Evolutionary conservation across 2,113 vertebrate genomes (phyloP), one percentile per base, ranked within the genome.

Genomic region (Bostrychus sinensis): DNA sequence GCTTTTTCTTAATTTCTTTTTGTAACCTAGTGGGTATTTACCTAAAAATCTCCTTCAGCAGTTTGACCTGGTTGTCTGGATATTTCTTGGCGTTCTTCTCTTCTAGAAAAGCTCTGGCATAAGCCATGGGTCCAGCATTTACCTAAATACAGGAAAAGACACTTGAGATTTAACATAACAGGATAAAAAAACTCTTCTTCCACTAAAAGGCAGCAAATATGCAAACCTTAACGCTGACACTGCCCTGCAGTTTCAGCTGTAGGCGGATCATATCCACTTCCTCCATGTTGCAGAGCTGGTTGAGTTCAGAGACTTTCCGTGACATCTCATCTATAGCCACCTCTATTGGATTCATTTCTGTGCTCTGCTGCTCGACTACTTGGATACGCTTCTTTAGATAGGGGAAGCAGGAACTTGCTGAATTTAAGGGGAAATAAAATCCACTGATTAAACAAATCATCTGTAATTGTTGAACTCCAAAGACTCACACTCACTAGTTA

Each of bases 281-380:
- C 17, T 95, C 93, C 93, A 95, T 94, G 2, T 86, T 92, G 87
- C 97, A 99, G 45, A 99, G 94, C 86, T 98, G 95, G 58, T 95
- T 98, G 66, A 99, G 96, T 84, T 99, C 97, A 0, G 94, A 95
- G 54, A 99, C 95, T 55, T 99, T 99, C 37, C 92, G 95, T 41
- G 96, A 95, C 97, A 99, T 99, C 89, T 98, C 96, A 37, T 99
- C 97, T n/a, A 99, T 98, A 0, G 97, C 97, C n/a, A 99, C 97
- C 76, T 98, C 97, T 0, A 99, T 95, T 0, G 97, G 97, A 77
- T 98, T 98, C 90, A 99, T 93, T 66, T 99, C 97, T 0, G 94
- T 95, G 87, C 96, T 96, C 19, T 94, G 94, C 48, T 98, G 97
- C 81, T 95, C 96, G 50, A 98, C 76, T 70, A 99, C 97, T 80